Conservation (phyloP, 2,888 invertebrate species). For the Plagiodera versicolora region DNA sequence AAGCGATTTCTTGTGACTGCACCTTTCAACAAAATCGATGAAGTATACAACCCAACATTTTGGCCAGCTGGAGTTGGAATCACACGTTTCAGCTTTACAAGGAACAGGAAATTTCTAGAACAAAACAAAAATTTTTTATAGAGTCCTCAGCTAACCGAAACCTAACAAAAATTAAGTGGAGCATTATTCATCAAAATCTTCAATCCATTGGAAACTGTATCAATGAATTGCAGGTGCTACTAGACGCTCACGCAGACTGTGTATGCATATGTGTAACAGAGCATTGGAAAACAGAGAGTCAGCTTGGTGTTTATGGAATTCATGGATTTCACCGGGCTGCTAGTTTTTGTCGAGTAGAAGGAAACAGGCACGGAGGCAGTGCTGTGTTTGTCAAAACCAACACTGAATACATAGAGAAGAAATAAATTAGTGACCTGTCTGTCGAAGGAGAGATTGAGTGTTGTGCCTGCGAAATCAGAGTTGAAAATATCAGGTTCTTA, state of each 20-base stretch:
- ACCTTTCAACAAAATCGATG: not conserved
- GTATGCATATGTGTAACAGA: not conserved
- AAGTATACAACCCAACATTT: not conserved
- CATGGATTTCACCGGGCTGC: not conserved
- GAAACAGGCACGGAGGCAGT: not conserved
- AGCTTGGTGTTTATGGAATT: not conserved
- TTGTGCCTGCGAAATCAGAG: not conserved
- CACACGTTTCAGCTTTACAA: not conserved
- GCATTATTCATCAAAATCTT: not conserved
- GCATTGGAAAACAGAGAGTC: slow-evolving; percentile 1
- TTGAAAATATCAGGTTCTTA: not conserved
- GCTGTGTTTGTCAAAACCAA: not conserved
- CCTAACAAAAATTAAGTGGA: too few relatives aligned
- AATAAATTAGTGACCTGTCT: not conserved
- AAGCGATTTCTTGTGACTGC: not conserved
- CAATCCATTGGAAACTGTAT: slow-evolving; percentile 1
- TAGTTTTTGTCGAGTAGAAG: not conserved
- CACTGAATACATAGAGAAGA: not conserved
- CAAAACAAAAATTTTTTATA: not conserved
- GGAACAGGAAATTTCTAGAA: not conserved
- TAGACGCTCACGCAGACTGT: not conserved
- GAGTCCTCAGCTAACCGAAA: too few relatives aligned
- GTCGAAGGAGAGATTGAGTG: not conserved
- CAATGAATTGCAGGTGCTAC: not conserved
- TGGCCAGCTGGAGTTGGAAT: not conserved